Evolutionary conservation across 2,797 vertebrate species (phyloP).

Genomic region (Echiichthys vipera): DNA sequence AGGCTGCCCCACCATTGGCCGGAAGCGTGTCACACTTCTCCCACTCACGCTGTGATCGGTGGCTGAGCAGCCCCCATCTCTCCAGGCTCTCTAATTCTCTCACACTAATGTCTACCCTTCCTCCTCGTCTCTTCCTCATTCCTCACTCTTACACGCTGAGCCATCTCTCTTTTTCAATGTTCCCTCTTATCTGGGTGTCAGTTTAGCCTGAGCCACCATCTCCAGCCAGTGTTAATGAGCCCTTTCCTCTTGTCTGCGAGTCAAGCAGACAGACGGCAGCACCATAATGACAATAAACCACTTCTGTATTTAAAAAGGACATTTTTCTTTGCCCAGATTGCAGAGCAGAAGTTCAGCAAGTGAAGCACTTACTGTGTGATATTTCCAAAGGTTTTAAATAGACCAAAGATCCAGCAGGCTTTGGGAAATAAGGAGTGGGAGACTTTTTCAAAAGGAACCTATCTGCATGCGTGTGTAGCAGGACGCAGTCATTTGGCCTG

Average conservation of each 20-base stretch:
- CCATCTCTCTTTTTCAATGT: not conserved
- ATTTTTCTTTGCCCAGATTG: slow-evolving; percentile 34
- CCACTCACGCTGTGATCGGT: slow-evolving; percentile 52
- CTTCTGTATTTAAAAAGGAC: slow-evolving; percentile 20
- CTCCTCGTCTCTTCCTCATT: slow-evolving; percentile 4
- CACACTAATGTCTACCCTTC: not conserved
- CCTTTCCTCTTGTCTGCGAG: slow-evolving; percentile 19
- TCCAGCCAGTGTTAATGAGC: slow-evolving; percentile 34
- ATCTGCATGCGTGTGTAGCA: too few species aligned
- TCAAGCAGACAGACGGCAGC: slow-evolving; percentile 17
- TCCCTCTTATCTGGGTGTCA: not conserved
- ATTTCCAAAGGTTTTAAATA: slow-evolving; percentile 43
- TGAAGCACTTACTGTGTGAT: slow-evolving; percentile 32
- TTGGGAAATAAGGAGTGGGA: slow-evolving; percentile 9
- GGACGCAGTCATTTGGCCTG: too few species aligned
- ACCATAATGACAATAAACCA: slow-evolving; percentile 28
- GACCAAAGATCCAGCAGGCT: slow-evolving; percentile 29
- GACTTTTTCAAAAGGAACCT: slow-evolving; percentile 6
- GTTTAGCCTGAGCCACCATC: not conserved
- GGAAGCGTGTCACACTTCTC: slow-evolving; percentile 59
- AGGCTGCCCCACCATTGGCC: slow-evolving; percentile 46
- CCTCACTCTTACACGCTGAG: not conserved
- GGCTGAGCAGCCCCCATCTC: slow-evolving; percentile 34
- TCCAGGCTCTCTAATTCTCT: slow-evolving; percentile 13
- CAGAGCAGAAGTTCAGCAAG: slow-evolving; percentile 31